Percentiles rank a stretch among this genome's conserved stretches.
Conservation (phyloP, 2,888 invertebrate species). For the Diplazon laetatorius region DNA sequence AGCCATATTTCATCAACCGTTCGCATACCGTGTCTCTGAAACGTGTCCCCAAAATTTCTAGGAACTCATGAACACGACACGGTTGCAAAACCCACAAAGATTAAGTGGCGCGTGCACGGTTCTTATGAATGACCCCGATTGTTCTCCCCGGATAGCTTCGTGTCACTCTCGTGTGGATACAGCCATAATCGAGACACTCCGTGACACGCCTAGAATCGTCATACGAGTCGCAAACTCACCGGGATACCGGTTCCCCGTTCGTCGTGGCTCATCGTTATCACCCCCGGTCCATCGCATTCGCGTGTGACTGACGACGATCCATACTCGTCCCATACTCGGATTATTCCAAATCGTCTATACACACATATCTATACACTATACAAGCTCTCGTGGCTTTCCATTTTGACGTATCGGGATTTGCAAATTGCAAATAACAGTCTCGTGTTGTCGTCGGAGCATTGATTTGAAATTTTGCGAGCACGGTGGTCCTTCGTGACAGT, state of each 20-base stretch:
- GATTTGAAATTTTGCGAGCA: slow-evolving; percentile 25
- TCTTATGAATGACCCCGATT: slow-evolving; percentile 73
- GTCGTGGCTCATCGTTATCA: no score
- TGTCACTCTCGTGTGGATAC: slow-evolving; percentile 63
- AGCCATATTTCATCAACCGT: no score
- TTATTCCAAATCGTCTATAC: slow-evolving; percentile 28
- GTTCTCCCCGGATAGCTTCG: slow-evolving; percentile 65
- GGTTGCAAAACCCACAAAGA: no score
- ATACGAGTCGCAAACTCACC: slow-evolving; percentile 64
- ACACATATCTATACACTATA: no score
- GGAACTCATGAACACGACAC: no score
- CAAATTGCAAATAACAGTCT: slow-evolving; percentile 49
- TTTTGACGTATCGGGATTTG: slow-evolving; percentile 54
- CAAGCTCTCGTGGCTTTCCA: slow-evolving; percentile 45
- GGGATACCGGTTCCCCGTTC: slow-evolving; percentile 49
- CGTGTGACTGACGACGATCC: no score
- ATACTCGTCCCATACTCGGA: no score
- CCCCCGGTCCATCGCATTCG: no score
- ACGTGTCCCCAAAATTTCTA: no score
- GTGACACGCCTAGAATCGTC: slow-evolving; percentile 75
- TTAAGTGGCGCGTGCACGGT: slow-evolving; percentile 58
- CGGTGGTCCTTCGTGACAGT: slow-evolving; percentile 31
- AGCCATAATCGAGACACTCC: slow-evolving; percentile 70
- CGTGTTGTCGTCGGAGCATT: slow-evolving; percentile 16
- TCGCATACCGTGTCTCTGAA: no score